phyloP scores from a whole-genome alignment of 2,888 invertebrate genomes.

The Chymomyza amoena region DNA sequence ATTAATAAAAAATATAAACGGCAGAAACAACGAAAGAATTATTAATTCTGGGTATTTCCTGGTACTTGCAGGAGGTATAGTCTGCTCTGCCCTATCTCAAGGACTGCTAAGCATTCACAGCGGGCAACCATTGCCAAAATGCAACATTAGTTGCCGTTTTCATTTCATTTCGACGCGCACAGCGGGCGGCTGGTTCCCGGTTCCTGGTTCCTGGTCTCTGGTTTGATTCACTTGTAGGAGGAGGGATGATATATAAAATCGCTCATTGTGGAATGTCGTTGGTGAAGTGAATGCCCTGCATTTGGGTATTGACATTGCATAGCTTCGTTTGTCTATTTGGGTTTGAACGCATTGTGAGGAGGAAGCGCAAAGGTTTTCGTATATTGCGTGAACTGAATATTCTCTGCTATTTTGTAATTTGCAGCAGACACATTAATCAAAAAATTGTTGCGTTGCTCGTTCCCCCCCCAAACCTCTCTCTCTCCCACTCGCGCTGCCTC shows the following conservation, averaged over 20 bases:
- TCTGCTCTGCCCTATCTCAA: not conserved
- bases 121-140: constrained; percentile 11
- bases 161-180: constrained; percentile 58
- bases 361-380: not conserved
- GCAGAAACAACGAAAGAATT: not conserved
- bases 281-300: too few relatives aligned
- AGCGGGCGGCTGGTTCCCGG: constrained; percentile 27
- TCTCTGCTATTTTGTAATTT: constrained; percentile 68
- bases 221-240: not conserved
- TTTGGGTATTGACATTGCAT: not conserved
- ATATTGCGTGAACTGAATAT: constrained; percentile 21
- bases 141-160: constrained; percentile 66
- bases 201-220: not conserved
- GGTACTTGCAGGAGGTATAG: not conserved
- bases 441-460: constrained; percentile 64
- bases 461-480: too few relatives aligned
- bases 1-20: constrained; percentile 45
- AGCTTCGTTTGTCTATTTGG: constrained; percentile 38
- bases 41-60: not conserved
- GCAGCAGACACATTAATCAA: constrained; percentile 78
- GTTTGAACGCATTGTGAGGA: not conserved
- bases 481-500: too few relatives aligned
- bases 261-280: not conserved
- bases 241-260: not conserved
- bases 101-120: too few relatives aligned